Evolutionary conservation across 2,888 invertebrate genomes (phyloP).

Genomic region (Tinea pellionella): DNA sequence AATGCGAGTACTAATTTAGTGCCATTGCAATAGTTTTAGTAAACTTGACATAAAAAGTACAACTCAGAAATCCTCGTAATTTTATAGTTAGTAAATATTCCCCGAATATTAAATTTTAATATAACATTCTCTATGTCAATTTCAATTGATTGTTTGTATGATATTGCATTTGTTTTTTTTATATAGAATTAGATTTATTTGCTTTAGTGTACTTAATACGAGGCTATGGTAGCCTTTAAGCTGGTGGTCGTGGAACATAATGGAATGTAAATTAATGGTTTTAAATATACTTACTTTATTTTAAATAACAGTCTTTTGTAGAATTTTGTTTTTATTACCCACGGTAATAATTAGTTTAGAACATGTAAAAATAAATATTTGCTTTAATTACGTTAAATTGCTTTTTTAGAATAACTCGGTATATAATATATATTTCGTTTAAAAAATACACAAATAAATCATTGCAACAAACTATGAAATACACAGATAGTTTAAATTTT

Average conservation of each 20-base stretch:
- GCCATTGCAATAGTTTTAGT: slow-evolving; percentile 2
- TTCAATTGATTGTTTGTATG: neutral
- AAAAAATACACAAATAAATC: too few species aligned
- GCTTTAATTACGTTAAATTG: too few species aligned
- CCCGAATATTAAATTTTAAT: neutral
- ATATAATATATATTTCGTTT: too few species aligned
- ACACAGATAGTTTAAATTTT: too few species aligned
- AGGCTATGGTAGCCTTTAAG: neutral
- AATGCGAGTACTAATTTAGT: neutral
- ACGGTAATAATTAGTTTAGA: neutral
- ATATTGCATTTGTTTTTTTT: neutral
- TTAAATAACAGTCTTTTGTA: neutral
- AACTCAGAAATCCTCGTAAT: neutral
- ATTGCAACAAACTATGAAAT: too few species aligned
- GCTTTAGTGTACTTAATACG: neutral
- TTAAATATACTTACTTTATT: neutral
- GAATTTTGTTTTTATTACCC: neutral
- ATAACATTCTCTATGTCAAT: neutral
- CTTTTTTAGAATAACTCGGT: too few species aligned
- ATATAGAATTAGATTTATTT: slow-evolving; percentile 8
- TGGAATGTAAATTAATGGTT: neutral
- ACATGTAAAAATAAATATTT: too few species aligned
- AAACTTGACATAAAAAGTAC: neutral
- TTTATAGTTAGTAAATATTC: neutral
- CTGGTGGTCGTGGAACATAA: slow-evolving; percentile 13